Evolutionary conservation across 1,140 invertebrate genomes (phyloP).

Genomic region (Eurytemora carolleeae): DNA sequence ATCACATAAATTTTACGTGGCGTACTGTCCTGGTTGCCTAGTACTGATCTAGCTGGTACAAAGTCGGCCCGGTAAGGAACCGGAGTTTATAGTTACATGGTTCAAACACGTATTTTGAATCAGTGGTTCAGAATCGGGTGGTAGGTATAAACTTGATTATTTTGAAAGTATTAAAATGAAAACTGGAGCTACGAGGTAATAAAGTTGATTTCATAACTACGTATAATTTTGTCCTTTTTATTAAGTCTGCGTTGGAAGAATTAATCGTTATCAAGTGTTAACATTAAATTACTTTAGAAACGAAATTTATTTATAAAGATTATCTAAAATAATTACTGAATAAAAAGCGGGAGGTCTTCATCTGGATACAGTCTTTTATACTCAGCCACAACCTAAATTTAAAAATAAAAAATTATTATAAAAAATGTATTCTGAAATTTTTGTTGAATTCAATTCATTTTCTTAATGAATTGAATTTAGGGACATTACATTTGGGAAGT

Average conservation of each 20-base stretch:
- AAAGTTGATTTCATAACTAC: background rate
- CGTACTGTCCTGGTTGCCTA: too few relatives aligned
- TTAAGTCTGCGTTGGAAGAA: background rate
- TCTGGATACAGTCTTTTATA: background rate
- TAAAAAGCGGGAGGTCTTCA: background rate
- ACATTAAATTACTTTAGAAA: background rate
- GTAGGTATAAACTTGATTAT: too few relatives aligned
- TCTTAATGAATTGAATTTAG: too few relatives aligned
- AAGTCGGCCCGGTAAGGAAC: background rate
- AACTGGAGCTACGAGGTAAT: too few relatives aligned
- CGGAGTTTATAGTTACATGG: background rate
- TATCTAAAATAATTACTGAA: background rate
- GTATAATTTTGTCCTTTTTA: background rate
- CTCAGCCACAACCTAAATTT: background rate
- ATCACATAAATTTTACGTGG: too few relatives aligned
- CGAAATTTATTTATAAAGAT: too few relatives aligned
- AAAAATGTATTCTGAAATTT: background rate
- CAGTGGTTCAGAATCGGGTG: too few relatives aligned
- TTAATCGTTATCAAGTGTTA: background rate
- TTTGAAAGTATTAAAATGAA: background rate
- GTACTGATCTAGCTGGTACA: too few relatives aligned
- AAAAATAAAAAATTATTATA: background rate
- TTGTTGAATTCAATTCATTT: background rate
- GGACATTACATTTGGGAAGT: too few relatives aligned
- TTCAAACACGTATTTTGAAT: too few relatives aligned